Percentiles rank a stretch among this genome's conserved stretches.
phyloP scores from a whole-genome alignment of 2,113 vertebrate species.

The Uria aalge region DNA sequence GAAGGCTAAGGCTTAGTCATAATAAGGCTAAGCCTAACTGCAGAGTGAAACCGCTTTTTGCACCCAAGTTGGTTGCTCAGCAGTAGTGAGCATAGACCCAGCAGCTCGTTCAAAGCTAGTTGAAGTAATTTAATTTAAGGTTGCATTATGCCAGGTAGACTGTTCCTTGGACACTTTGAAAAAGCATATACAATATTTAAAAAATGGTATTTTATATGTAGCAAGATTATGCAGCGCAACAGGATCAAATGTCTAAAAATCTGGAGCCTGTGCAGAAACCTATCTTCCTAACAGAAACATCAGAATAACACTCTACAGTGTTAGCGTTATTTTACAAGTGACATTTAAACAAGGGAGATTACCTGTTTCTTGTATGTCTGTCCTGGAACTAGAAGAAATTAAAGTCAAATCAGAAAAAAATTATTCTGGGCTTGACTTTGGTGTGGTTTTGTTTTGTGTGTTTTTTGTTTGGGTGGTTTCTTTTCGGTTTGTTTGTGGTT shows the following conservation, averaged over 20 bases:
- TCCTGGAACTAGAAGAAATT: background rate
- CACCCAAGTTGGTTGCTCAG: background rate
- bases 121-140: background rate
- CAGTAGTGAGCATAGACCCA: background rate
- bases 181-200: background rate
- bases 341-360: background rate
- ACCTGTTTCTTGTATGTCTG: background rate
- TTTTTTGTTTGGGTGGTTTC: background rate
- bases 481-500: background rate
- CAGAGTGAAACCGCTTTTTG: background rate
- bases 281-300: background rate
- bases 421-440: background rate
- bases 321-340: background rate
- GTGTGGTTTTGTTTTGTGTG: background rate
- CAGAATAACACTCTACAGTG: background rate
- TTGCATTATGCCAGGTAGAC: background rate
- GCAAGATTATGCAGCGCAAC: background rate
- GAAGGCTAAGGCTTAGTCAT: background rate
- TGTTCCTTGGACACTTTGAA: background rate
- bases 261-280: background rate
- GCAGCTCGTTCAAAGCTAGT: background rate
- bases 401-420: background rate
- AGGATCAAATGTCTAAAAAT: background rate
- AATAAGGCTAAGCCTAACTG: background rate
- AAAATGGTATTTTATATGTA: background rate